Percentiles rank a stretch among this genome's conserved stretches.
Conservation (phyloP, 2,797 vertebrate species). For the Eidolon dupreanum region DNA sequence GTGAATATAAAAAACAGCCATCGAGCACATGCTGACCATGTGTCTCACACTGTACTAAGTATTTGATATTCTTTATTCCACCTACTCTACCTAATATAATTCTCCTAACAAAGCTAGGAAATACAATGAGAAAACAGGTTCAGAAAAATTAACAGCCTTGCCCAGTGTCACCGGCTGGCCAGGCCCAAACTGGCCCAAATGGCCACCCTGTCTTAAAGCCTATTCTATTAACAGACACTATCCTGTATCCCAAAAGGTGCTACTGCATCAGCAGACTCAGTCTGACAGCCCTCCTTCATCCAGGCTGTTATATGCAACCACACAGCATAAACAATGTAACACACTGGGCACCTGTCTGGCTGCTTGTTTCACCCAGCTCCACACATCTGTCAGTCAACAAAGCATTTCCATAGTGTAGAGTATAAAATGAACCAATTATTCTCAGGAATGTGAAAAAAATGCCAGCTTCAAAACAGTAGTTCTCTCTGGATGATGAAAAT, state of each 20-base stretch:
- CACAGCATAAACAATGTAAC: accelerated
- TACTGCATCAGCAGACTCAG: not conserved
- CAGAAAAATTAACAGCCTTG: not conserved
- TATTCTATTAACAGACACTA: no score
- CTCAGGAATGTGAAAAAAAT: not conserved
- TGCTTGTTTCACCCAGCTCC: not conserved
- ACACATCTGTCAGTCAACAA: not conserved
- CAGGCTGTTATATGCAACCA: not conserved
- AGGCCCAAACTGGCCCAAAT: not conserved
- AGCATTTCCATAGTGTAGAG: accelerated
- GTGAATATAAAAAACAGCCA: not conserved
- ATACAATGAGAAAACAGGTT: not conserved
- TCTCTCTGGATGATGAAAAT: not conserved
- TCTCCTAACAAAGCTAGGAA: not conserved
- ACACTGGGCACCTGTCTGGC: not conserved
- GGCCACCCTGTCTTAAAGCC: not conserved
- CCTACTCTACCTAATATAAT: not conserved
- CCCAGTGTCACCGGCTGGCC: not conserved
- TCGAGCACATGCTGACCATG: not conserved
- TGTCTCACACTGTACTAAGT: not conserved
- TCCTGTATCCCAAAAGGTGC: not conserved
- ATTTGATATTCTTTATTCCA: not conserved
- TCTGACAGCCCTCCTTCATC: not conserved
- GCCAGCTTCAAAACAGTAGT: not conserved
- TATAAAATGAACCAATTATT: not conserved